Base-by-base conservation (phyloP, 2,797 vertebrate species). In the Tamandua tetradactyla region DNA sequence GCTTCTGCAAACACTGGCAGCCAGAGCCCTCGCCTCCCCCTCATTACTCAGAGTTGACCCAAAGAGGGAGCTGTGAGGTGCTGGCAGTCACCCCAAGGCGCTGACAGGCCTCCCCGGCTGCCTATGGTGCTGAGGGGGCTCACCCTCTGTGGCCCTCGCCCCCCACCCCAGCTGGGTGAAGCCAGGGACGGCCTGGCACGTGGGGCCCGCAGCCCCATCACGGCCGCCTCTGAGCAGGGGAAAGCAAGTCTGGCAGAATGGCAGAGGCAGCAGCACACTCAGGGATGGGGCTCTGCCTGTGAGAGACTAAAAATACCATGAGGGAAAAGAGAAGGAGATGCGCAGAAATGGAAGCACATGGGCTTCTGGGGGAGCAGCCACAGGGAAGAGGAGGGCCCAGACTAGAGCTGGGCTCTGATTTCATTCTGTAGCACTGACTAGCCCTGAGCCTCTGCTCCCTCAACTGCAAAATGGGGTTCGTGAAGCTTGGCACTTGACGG, bases 221-320 rank as follows among this genome's bases (percentile, higher is more conserved):
- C 62, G 92, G 94, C 68, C 90, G 91, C 96, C 97, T 95, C 85
- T 61, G 96, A 98, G 96, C 95, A 96, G 96, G 95, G 96, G 95
- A 94, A 97, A 97, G 94, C 69, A 96, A 96, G 96, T 95, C 82
- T 98, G 87, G 96, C 94, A 97, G 80, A 97, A 95, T 87, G 96
- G 80, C 32, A 15, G 27, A 91, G 87, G 79, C 83, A 68, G 52
- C 59, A 32, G 89, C 83, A 64, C 71, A 47, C 22, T 30, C 32
- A 3, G 37, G 44, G 85, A 89, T 78, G 93, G 84, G 90, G 59
- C 61, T 84, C 80, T 3, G 72, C 47, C 72, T 75, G 37, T 47
- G 13, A 8, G 59, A 68, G 82, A n/a, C 88, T 55, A 90, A 94
- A 94, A 93, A 85, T 49, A 79, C 52, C 40, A 0, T 86, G 22